phyloP scores from a whole-genome alignment of 2,888 invertebrate species.

The Caenorhabditis japonica region DNA sequence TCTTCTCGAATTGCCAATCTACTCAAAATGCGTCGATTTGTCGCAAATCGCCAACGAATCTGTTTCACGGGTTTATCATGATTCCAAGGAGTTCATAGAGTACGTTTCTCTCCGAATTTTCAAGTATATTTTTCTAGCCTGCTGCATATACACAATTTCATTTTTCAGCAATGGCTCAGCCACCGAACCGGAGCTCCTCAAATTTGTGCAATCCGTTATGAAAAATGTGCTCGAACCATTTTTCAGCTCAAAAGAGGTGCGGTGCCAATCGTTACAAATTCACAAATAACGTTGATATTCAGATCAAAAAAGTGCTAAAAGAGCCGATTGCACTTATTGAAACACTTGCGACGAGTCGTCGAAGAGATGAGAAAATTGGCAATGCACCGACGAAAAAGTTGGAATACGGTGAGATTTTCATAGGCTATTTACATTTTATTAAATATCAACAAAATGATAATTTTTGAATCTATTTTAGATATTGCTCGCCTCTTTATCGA shows the following conservation, averaged over 20 bases:
- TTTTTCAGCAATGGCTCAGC: conserved; percentile 5
- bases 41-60: neutral
- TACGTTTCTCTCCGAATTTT: neutral
- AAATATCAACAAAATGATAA: neutral
- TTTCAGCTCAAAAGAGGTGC: conserved; percentile 5
- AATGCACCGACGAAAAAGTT: neutral
- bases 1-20: conserved; percentile 6
- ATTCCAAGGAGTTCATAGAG: conserved; percentile 6
- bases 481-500: neutral
- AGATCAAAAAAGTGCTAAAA: conserved; percentile 9
- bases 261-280: neutral
- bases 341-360: neutral
- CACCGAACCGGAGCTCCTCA: neutral
- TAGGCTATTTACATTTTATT: neutral
- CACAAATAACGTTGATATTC: no score
- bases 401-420: conserved; percentile 8
- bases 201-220: conserved; percentile 2
- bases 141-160: neutral
- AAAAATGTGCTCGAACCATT: neutral
- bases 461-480: neutral
- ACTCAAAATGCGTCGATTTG: conserved; percentile 7
- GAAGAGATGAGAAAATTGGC: neutral
- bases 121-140: no score
- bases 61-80: conserved; percentile 4
- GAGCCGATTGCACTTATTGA: neutral